Evolutionary conservation across 2,888 invertebrate genomes (phyloP).

Genomic region (Diplolepis rosae): DNA sequence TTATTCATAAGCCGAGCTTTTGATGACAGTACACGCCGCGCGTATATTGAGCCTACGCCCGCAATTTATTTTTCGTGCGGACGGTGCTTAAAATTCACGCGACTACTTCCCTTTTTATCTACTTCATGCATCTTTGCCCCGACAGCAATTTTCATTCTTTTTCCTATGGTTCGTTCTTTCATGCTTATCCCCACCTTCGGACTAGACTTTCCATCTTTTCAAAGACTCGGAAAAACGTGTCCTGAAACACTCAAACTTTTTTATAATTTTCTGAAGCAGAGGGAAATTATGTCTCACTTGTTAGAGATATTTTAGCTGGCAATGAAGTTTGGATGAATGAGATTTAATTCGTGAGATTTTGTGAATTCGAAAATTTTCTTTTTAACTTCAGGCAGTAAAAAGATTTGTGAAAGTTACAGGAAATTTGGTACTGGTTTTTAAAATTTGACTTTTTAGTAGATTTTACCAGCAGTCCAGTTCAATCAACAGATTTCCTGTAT

Average conservation of each 20-base stretch:
- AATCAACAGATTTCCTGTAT: too few species aligned
- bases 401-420: too few species aligned
- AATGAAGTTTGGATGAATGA: too few species aligned
- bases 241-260: background rate
- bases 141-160: constrained; percentile 52
- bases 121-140: constrained; percentile 55
- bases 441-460: too few species aligned
- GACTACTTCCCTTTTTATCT: constrained; percentile 58
- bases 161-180: background rate
- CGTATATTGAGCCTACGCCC: constrained; percentile 54
- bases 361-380: too few species aligned
- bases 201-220: background rate
- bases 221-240: background rate
- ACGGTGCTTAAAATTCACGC: constrained; percentile 57
- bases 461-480: too few species aligned
- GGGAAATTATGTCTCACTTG: background rate
- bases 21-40: constrained; percentile 58
- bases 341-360: too few species aligned
- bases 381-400: too few species aligned
- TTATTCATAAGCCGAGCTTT: constrained; percentile 63
- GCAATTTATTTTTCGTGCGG: constrained; percentile 54
- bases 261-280: background rate
- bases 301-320: background rate
- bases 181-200: background rate
- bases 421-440: too few species aligned